A percentile compares a stretch with the other conserved stretches of the same genome.
Evolutionary conservation across 2,888 invertebrate genomes (phyloP).

Genomic region (Drosophila multiciliata): DNA sequence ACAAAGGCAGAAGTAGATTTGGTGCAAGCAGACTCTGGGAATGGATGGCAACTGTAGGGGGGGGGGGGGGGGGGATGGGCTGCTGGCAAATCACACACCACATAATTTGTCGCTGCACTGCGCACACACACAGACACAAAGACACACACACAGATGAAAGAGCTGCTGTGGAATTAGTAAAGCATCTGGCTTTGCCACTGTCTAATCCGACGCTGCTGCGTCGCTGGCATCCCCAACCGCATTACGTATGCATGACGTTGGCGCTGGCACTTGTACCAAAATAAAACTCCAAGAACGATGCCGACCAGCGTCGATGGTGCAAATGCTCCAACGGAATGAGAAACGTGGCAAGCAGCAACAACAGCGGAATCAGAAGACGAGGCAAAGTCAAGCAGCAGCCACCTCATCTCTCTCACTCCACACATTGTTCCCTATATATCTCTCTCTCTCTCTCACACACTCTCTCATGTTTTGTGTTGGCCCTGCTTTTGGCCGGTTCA

Average conservation of each 20-base stretch:
- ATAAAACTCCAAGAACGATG: slow-evolving; percentile 24
- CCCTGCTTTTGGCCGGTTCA: slow-evolving; percentile 56
- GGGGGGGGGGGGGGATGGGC: slow-evolving; percentile 35
- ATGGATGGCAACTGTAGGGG: slow-evolving; percentile 2
- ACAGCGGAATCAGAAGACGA: slow-evolving; percentile 3
- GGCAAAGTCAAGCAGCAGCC: slow-evolving; percentile 22
- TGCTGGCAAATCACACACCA: slow-evolving; percentile 79
- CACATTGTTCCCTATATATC: not conserved
- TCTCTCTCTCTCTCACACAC: not conserved
- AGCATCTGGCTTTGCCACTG: slow-evolving; percentile 49
- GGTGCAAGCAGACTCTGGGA: slow-evolving; percentile 36
- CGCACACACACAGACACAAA: slow-evolving; percentile 29
- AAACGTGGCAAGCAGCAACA: slow-evolving; percentile 41
- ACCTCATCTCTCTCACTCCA: not conserved
- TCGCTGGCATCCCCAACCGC: slow-evolving; percentile 72
- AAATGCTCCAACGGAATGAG: slow-evolving; percentile 68
- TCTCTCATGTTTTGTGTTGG: not conserved
- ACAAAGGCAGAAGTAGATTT: slow-evolving; percentile 39
- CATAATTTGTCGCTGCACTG: slow-evolving; percentile 82
- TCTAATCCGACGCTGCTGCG: slow-evolving; percentile 43
- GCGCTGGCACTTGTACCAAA: slow-evolving; percentile 49
- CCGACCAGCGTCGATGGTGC: slow-evolving; percentile 60
- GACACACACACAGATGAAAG: slow-evolving; percentile 11
- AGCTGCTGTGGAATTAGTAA: slow-evolving; percentile 70
- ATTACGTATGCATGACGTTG: slow-evolving; percentile 80